Conservation (phyloP, 1,140 invertebrate species). For the Paralvinella palmiformis region DNA sequence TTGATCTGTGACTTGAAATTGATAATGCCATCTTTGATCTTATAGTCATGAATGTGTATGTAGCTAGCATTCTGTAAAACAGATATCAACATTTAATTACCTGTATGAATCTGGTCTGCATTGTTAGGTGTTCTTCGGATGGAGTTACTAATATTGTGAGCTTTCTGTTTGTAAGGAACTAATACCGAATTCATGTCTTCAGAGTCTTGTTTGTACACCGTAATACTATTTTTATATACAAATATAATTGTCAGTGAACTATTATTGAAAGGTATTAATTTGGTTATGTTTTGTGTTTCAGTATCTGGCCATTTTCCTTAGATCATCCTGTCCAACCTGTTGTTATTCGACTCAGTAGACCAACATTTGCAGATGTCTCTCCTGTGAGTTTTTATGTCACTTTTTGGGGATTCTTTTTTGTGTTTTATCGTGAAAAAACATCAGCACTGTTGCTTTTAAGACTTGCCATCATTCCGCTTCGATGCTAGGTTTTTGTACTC, state of each 20-base stretch:
- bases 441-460: no score
- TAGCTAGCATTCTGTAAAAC: no score
- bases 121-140: not conserved
- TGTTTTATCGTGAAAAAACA: no score
- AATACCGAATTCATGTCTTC: not conserved
- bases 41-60: no score
- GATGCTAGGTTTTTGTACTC: no score
- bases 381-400: not conserved
- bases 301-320: conserved; percentile 2
- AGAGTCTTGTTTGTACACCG: not conserved
- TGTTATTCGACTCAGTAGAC: not conserved
- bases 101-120: not conserved
- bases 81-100: no score
- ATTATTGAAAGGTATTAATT: no score
- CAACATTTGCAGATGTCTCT: not conserved
- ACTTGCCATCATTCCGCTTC: no score
- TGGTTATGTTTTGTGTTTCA: no score
- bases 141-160: not conserved
- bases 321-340: not conserved
- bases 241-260: not conserved
- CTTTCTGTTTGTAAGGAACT: not conserved
- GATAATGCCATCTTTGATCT: no score
- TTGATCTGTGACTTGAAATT: no score
- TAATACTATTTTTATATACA: not conserved
- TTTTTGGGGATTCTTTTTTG: no score